phyloP scores from a whole-genome alignment of 2,888 invertebrate species.

The Drosophila hamatofila region DNA sequence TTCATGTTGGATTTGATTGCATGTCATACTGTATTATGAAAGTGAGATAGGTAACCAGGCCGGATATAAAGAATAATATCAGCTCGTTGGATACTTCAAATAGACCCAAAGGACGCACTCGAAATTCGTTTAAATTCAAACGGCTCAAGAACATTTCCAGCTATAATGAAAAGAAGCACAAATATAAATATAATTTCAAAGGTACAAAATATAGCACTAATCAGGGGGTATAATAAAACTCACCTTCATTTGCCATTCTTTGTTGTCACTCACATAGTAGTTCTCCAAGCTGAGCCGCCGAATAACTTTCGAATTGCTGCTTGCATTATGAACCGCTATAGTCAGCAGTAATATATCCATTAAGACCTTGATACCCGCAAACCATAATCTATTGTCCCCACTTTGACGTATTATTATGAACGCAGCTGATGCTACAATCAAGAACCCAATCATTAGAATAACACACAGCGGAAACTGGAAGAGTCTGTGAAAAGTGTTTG shows the following conservation, averaged over 20 bases:
- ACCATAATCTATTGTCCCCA: neutral
- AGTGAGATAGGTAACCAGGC: conserved; percentile 66
- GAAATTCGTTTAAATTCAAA: conserved; percentile 61
- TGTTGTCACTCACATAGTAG: conserved; percentile 45
- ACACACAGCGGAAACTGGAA: conserved; percentile 53
- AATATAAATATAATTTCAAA: no score
- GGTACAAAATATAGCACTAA: no score
- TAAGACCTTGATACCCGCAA: conserved; percentile 25
- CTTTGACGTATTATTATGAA: conserved; percentile 14
- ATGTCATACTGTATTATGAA: conserved; percentile 57
- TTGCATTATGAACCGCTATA: conserved; percentile 53
- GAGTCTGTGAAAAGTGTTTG: conserved; percentile 46
- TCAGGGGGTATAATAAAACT: no score
- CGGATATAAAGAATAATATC: conserved; percentile 66
- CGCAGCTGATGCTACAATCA: conserved; percentile 26
- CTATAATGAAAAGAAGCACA: conserved; percentile 28
- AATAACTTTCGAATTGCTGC: conserved; percentile 44
- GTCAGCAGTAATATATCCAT: conserved; percentile 62
- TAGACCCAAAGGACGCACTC: conserved; percentile 61
- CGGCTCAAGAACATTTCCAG: conserved; percentile 67
- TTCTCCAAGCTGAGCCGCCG: conserved; percentile 60
- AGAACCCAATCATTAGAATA: conserved; percentile 34
- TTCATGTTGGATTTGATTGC: conserved; percentile 19
- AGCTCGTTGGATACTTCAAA: conserved; percentile 73
- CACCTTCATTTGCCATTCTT: conserved; percentile 53